Conservation (phyloP, 2,888 invertebrate species). For the Antitype chi region DNA sequence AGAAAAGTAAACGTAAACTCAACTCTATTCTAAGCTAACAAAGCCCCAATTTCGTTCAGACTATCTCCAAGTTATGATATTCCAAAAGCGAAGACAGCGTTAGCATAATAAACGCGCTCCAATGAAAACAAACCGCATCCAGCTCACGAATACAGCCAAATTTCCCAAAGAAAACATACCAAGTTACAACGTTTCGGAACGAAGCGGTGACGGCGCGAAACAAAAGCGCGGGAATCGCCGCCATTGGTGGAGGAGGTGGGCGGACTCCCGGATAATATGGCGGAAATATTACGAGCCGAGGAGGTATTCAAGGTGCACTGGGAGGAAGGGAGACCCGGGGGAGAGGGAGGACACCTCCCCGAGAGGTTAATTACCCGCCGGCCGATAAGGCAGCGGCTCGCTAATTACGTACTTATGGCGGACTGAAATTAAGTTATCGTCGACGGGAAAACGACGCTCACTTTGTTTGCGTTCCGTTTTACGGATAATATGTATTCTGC, state of each 20-base stretch:
- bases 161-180: slow-evolving; percentile 86
- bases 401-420: slow-evolving; percentile 91
- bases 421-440: slow-evolving; percentile 91
- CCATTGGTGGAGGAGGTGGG: slow-evolving; percentile 90
- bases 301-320: slow-evolving; percentile 88
- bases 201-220: slow-evolving; percentile 84
- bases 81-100: slow-evolving; percentile 69
- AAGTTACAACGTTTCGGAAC: slow-evolving; percentile 89
- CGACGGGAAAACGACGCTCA: slow-evolving; percentile 89
- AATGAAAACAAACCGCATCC: slow-evolving; percentile 88
- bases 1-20: slow-evolving; percentile 61
- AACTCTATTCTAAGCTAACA: slow-evolving; percentile 62
- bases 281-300: slow-evolving; percentile 89
- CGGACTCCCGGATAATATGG: slow-evolving; percentile 89
- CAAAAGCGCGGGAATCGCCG: slow-evolving; percentile 89
- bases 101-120: slow-evolving; percentile 85
- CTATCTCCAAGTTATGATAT: slow-evolving; percentile 73
- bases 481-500: slow-evolving; percentile 88
- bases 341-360: slow-evolving; percentile 73
- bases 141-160: slow-evolving; percentile 86
- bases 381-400: slow-evolving; percentile 91
- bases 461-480: slow-evolving; percentile 90
- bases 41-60: slow-evolving; percentile 58
- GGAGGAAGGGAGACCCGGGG: slow-evolving; percentile 75
- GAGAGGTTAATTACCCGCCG: slow-evolving; percentile 90